Percentiles rank a stretch among this genome's conserved stretches.
These are phyloP conservation scores for Eretmocerus hayati DNA, from an alignment of 2,888 invertebrate genomes.

Conservation along the genomic window DNA sequence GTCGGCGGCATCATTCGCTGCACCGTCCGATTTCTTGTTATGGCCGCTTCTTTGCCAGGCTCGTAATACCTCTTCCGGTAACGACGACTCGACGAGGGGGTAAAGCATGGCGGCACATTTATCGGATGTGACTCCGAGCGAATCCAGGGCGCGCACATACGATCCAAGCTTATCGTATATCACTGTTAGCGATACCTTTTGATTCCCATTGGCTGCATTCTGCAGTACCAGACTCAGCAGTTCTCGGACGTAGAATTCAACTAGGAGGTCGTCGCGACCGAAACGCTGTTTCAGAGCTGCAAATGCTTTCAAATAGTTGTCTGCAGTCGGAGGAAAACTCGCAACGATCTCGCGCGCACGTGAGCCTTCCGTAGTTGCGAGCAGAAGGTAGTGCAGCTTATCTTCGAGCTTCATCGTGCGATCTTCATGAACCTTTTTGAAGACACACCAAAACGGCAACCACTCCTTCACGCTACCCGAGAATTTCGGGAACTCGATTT, in stretches of 20 bases:
- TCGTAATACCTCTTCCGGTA: background rate
- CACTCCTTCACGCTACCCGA: background rate
- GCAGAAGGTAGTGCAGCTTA: background rate
- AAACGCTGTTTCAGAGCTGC: constrained; percentile 25
- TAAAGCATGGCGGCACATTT: background rate
- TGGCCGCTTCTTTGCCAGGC: too few relatives aligned
- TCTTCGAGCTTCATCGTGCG: background rate
- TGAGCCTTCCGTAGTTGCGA: background rate
- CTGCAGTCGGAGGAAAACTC: constrained; percentile 24
- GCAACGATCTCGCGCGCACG: constrained; percentile 13
- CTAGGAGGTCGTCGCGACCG: constrained; percentile 27
- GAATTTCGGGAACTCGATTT: background rate
- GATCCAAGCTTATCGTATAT: background rate
- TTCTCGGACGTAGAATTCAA: constrained; percentile 31
- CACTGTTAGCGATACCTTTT: background rate
- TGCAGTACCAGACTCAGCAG: constrained; percentile 30
- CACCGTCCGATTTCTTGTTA: too few relatives aligned
- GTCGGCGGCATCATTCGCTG: background rate
- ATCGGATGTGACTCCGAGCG: background rate
- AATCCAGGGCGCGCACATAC: background rate
- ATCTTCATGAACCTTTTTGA: background rate
- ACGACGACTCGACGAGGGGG: background rate
- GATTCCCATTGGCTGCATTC: constrained; percentile 12
- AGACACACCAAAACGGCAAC: background rate
- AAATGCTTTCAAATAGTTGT: constrained; percentile 28